Evolutionary conservation across 1,140 invertebrate genomes (phyloP).

Genomic region (Drosophila santomea): DNA sequence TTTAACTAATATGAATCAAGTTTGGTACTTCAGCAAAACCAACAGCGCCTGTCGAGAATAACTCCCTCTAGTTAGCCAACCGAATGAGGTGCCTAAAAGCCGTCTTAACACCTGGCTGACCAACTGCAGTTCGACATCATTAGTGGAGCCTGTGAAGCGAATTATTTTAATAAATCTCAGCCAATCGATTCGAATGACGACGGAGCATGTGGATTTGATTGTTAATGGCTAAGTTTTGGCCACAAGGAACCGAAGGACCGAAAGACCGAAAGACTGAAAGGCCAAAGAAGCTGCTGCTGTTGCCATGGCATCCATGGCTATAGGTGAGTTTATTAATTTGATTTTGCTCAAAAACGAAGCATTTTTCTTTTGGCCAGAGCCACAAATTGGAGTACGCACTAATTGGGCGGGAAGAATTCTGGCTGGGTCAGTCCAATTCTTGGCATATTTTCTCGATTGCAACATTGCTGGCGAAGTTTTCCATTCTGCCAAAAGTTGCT

Average conservation of each 20-base stretch:
- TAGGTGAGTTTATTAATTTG: constrained; percentile 64
- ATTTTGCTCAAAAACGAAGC: constrained; percentile 15
- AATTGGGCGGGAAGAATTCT: constrained; percentile 50
- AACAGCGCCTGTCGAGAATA: neutral
- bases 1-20: neutral
- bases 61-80: neutral
- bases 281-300: constrained; percentile 14
- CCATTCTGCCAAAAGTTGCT: constrained; percentile 38
- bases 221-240: constrained; percentile 52
- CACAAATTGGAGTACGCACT: constrained; percentile 61
- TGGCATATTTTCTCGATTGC: constrained; percentile 42
- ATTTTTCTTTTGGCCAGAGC: constrained; percentile 33
- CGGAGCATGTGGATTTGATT: constrained; percentile 44
- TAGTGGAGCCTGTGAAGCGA: constrained; percentile 44
- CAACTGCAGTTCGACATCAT: neutral
- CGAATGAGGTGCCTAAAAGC: constrained; percentile 19
- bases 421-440: constrained; percentile 15
- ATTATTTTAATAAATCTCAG: constrained; percentile 61
- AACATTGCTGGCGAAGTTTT: constrained; percentile 58
- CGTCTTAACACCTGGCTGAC: constrained; percentile 25
- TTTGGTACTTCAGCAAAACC: neutral
- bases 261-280: too few relatives aligned
- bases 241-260: constrained; percentile 12
- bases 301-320: constrained; percentile 30
- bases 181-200: neutral